These are phyloP conservation scores for human DNA, from an alignment of 2,113 vertebrate genomes.

Conservation along the genomic window GRCh38 chr20:61204001-61204500, in stretches of 20 bases:
- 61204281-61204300: not conserved
- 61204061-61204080: slow-evolving; percentile 61
- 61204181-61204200: slow-evolving; percentile 48
- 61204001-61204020: slow-evolving; percentile 70
- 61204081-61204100: slow-evolving; percentile 77
- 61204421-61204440: slow-evolving; percentile 57
- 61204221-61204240: slow-evolving; percentile 7
- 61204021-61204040: slow-evolving; percentile 73
- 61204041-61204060: slow-evolving; percentile 59
- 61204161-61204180: slow-evolving; percentile 48
- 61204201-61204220: not conserved
- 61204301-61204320: slow-evolving; percentile 50
- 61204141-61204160: slow-evolving; percentile 58
- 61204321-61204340: slow-evolving; percentile 45
- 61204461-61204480: not conserved
- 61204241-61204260: slow-evolving; percentile 42
- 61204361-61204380: slow-evolving; percentile 31
- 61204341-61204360: slow-evolving; percentile 19
- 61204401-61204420: slow-evolving; percentile 56
- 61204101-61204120: slow-evolving; percentile 77
- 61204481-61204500: not conserved
- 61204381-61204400: slow-evolving; percentile 24
- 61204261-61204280: not conserved
- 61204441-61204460: not conserved
- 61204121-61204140: slow-evolving; percentile 74